These are phyloP conservation scores for Callaeas wilsoni DNA, from an alignment of 2,113 vertebrate genomes.

Conservation along the genomic window DNA sequence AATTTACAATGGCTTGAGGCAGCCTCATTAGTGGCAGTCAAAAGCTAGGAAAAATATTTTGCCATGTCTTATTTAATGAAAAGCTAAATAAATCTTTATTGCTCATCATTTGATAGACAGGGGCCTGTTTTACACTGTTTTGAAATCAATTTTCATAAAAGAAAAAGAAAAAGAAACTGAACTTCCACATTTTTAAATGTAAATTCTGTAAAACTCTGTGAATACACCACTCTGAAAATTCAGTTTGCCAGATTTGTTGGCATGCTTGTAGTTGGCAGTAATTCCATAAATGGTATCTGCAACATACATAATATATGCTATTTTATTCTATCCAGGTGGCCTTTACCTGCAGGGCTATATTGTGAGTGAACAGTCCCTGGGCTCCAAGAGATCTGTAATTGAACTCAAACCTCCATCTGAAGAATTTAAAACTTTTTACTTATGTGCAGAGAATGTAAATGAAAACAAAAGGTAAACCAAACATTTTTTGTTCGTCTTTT, in stretches of 20 bases:
- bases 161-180: fast-evolving
- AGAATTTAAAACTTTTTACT: slow-evolving; percentile 88
- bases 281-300: background rate
- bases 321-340: slow-evolving; percentile 73
- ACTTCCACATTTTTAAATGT: background rate
- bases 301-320: background rate
- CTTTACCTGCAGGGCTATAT: slow-evolving; percentile 88
- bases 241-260: background rate
- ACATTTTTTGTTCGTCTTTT: background rate
- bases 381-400: slow-evolving; percentile 81
- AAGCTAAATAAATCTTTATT: background rate
- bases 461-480: slow-evolving; percentile 84
- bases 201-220: background rate
- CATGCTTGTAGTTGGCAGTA: background rate
- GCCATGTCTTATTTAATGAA: background rate
- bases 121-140: background rate
- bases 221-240: background rate
- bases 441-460: slow-evolving; percentile 83
- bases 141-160: background rate
- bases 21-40: background rate
- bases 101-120: background rate
- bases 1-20: background rate
- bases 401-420: slow-evolving; percentile 87
- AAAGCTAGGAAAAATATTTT: background rate
- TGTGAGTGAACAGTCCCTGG: slow-evolving; percentile 80